Base-by-base conservation (phyloP, 64 coral and sea anemone genomes). In the Montipora cactus region DNA sequence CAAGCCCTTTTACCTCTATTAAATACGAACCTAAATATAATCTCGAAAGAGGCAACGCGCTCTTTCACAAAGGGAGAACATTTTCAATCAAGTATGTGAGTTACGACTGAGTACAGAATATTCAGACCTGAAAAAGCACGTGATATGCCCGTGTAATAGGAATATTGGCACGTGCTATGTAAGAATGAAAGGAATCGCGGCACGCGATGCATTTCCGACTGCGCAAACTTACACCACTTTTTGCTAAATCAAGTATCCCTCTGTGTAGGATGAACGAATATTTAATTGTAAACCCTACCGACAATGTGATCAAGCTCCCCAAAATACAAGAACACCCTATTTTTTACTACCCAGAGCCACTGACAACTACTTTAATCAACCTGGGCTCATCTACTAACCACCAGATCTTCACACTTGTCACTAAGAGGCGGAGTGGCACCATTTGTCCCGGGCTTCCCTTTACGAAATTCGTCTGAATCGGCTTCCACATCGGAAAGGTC, bases 401-500 rank as follows among this genome's bases (percentile, higher is more conserved):
- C 95, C 59, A 97, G 49, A 73, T 97, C 95, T 16, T 97, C 96
- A 5, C 68, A 59, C 51, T 91, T 92, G 20, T 91, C 87, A 52
- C 89, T 97, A 4, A 97, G 70, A 11, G 88, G 48, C 22, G 84
- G 96, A 50, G 83, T 91, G 0, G 70, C 61, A 73, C 79, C 88
- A 44, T 5, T 67, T 5, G 72, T 47, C 46, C 55, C 51, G 23
- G 48, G 80, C 70, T 49, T 83, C 25, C 88, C 79, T 10, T 89
- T 84, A 18, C n/a, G 76, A 49, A 95, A 86, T 25, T 69, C 70
- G 67, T 97, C 90, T 19, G 92, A 91, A 47, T 87, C 98, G 45
- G 89, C 95, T 44, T 99, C 98, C 28, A 96, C 95, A 73, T 99
- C 98, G 6, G 98, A 96, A 22, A 91, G 83, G 9, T 98, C 97